A percentile compares a stretch with the other conserved stretches of the same genome.
phyloP scores from a whole-genome alignment of 2,797 vertebrate genomes.

The Pipistrellus pipistrellus region DNA sequence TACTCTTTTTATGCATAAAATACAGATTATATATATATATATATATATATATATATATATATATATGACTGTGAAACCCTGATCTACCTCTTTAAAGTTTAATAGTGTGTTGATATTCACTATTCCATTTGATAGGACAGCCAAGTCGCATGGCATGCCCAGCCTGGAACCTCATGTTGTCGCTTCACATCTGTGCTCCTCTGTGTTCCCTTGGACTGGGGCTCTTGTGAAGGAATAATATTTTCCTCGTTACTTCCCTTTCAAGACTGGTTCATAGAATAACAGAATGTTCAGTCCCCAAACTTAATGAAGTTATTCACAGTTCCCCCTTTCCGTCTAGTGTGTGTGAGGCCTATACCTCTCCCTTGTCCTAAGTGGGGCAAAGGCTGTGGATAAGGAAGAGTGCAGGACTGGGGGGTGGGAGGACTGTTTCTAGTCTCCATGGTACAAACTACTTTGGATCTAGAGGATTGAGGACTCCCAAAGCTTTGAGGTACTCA shows the following conservation, averaged over 20 bases:
- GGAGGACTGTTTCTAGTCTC: background rate
- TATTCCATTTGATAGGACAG: background rate
- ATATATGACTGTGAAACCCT: background rate
- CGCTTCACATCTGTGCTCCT: background rate
- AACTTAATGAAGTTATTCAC: background rate
- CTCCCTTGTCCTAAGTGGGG: background rate
- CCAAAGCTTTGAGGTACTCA: background rate
- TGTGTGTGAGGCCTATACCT: background rate
- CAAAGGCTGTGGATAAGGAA: background rate
- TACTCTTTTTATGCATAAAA: background rate
- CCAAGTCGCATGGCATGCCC: accelerated
- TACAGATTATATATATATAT: background rate
- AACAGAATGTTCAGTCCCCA: background rate
- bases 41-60: background rate
- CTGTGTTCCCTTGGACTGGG: background rate
- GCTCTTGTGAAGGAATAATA: background rate
- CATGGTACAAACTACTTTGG: background rate
- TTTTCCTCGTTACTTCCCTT: background rate
- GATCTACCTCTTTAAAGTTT: background rate
- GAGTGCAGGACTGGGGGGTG: background rate
- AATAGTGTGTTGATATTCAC: background rate
- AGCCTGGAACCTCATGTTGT: background rate
- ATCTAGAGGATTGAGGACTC: background rate
- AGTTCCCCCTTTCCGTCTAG: background rate
- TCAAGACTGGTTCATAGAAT: background rate